phyloP scores from a whole-genome alignment of 2,888 invertebrate species.

The Kuschelorhynchus macadamiae region DNA sequence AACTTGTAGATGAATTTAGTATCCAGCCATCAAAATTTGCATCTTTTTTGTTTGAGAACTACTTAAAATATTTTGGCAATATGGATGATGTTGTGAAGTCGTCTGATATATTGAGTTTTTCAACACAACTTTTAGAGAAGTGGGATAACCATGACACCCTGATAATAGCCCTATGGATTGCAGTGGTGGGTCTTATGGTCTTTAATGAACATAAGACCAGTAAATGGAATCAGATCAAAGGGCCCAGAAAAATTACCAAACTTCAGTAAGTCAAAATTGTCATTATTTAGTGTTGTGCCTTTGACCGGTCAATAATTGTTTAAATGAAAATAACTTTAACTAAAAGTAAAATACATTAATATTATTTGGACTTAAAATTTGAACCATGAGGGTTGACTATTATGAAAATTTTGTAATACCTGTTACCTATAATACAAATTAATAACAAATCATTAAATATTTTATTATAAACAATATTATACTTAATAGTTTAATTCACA shows the following conservation, averaged over 20 bases:
- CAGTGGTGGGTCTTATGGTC: conserved; percentile 80
- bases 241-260: conserved; percentile 63
- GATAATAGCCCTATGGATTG: conserved; percentile 74
- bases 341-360: too few species aligned
- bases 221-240: conserved; percentile 82
- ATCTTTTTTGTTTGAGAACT: conserved; percentile 82
- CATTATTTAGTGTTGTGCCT: too few species aligned
- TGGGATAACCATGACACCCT: conserved; percentile 71
- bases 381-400: too few species aligned
- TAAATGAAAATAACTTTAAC: too few species aligned
- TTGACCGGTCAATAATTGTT: too few species aligned
- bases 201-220: conserved; percentile 77
- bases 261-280: conserved; percentile 51
- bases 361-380: too few species aligned
- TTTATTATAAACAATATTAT: too few species aligned
- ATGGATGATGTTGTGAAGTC: conserved; percentile 76
- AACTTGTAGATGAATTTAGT: conserved; percentile 77
- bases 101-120: conserved; percentile 78
- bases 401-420: too few species aligned
- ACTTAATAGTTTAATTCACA: too few species aligned
- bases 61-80: conserved; percentile 71
- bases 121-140: conserved; percentile 76
- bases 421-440: too few species aligned
- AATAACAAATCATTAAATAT: too few species aligned
- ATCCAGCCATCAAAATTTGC: conserved; percentile 78